Base-by-base conservation (phyloP, 23 tunicate species). In the Halocynthia aurantium region DNA sequence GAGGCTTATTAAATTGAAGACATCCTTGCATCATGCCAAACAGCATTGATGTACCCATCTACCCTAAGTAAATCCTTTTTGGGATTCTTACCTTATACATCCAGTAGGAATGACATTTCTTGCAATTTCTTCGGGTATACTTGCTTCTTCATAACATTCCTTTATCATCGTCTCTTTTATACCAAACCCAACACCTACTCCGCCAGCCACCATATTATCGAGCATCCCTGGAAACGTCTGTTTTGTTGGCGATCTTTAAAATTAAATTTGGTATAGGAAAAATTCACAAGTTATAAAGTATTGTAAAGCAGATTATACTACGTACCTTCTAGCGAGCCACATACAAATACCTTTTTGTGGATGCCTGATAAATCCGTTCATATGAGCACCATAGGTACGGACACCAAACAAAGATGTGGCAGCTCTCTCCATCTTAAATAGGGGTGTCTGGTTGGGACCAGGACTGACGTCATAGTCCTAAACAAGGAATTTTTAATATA, bases 121-220 rank as follows among this genome's bases (percentile, higher is more conserved):
- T 10, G 99, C 96, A 7, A 89, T 12, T 7, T 73, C 67, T 52
- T 74, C 77, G 0, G 96, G 93, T 52, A 96, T 90, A 10, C 96
- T 89, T 8, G 99, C 99, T 78, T 96, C 99, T 66, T 96, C 99
- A 18, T 77, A 57, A 53, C 96, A 86, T 81, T 96, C 99, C 70
- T 89, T 96, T 10, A 96, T 76, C 71, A 95, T 81, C 7, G 94
- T 88, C 63, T 88, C 99, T 44, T 52, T 51, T 19, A 95, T 74
- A 51, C 87, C 83, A 52, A 78, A 51, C n/a, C 99, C 96, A 9
- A 74, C 62, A 8, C 78, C 69, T 9, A 81, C 76, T 7, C 99
- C 96, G 15, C 99, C 99, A 20, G 99, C 99, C 50, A 84, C 99
- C 87, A 91, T 81, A 75, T 96, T 87, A 67, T 96, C 99, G 0